Evolutionary conservation across 2,888 invertebrate genomes (phyloP).

Genomic region (Synanthedon formicaeformis): DNA sequence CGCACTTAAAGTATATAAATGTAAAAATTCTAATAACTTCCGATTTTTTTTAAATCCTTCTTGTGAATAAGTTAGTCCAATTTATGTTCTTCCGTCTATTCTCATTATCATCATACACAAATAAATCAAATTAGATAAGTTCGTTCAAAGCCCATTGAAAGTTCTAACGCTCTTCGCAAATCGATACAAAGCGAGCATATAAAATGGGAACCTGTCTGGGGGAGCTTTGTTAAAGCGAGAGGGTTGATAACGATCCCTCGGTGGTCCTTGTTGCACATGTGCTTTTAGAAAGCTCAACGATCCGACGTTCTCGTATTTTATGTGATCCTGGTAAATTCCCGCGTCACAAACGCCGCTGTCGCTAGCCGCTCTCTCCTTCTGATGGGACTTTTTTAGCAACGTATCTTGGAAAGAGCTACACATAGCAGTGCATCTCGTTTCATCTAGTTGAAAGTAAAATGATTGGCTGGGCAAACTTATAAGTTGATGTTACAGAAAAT

Average conservation of each 20-base stretch:
- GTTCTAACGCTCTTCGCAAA: too few species aligned
- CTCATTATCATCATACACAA: too few species aligned
- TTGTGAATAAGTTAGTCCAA: too few species aligned
- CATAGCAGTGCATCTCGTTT: slow-evolving; percentile 14
- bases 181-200: too few species aligned
- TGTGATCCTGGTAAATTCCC: slow-evolving; percentile 61
- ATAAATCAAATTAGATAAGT: too few species aligned
- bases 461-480: too few species aligned
- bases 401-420: slow-evolving; percentile 23
- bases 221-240: slow-evolving; percentile 20
- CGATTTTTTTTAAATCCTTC: too few species aligned
- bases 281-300: slow-evolving; percentile 48
- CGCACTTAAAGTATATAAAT: background rate
- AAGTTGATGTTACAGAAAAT: too few species aligned
- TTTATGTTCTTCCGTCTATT: too few species aligned
- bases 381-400: slow-evolving; percentile 36
- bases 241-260: slow-evolving; percentile 18
- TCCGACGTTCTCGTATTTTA: slow-evolving; percentile 20
- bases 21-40: too few species aligned
- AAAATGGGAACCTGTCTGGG: slow-evolving; percentile 3
- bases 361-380: slow-evolving; percentile 68
- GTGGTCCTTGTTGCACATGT: slow-evolving; percentile 37
- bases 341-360: slow-evolving; percentile 60
- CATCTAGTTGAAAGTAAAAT: slow-evolving; percentile 3
- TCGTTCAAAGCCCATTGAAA: too few species aligned